Evolutionary conservation across 2,113 vertebrate species (phyloP), one percentile per base, ranked within the genome.

Genomic region (Cephalopholis sonnerati): DNA sequence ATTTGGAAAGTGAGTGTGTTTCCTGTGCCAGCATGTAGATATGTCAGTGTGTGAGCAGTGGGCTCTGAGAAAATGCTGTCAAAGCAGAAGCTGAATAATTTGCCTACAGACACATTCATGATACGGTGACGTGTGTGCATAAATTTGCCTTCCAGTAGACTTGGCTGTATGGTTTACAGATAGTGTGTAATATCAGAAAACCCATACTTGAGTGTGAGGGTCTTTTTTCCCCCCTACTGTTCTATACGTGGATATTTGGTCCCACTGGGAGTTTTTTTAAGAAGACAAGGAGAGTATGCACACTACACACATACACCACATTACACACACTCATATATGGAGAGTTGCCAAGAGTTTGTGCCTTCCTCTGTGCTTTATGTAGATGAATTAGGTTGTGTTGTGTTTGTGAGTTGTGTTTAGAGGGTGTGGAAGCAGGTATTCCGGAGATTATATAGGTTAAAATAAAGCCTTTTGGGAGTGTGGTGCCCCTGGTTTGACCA

Each of bases 1-100:
- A 61, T 72, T 54, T 2, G 1, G 57, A 36, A 55, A 67, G 61
- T 71, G 39, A 74, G 17, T 62, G 71, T 63, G 76, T 83, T 82
- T 79, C 79, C 64, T 64, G 75, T 79, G 81, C 48, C 32, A 46
- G 74, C 71, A 13, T 89, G 81, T 79, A 54, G 82, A 81, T 81
- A 73, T 78, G 74, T 83, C 69, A 22, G 41, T 51, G 46, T 72
- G 53, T 79, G 79, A 89, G 87, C 67, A 53, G 29, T 63, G 61
- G 59, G 79, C 83, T 85, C 72, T 32, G 54, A 77, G 76, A 84
- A 88, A 91, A 76, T 74, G 90, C 89, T 86, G 87, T 90, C 89
- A 90, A 85, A 84, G 92, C 91, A 91, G 83, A 83, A 90, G 76
- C 69, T 61, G 77, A 86, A 82, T 90, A 85, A 92, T 90, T 85